These are phyloP conservation scores for Drosophila recens DNA, from an alignment of 2,888 invertebrate genomes.

Conservation along the genomic window DNA sequence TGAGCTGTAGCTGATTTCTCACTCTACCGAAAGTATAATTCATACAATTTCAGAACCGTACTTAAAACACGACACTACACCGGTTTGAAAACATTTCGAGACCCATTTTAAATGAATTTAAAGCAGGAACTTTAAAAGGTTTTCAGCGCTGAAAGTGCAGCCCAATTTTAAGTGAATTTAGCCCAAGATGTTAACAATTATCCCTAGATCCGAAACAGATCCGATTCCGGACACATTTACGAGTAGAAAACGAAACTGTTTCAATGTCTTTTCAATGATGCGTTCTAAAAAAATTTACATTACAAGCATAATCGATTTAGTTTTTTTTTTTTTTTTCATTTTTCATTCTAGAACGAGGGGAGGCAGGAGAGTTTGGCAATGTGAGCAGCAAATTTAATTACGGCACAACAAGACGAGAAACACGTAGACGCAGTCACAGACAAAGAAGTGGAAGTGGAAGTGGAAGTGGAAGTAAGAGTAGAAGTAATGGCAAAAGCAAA, in stretches of 20 bases:
- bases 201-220: background rate
- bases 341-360: background rate
- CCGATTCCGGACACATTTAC: background rate
- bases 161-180: background rate
- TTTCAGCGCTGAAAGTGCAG: background rate
- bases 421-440: slow-evolving; percentile 27
- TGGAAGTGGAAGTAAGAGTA: no score
- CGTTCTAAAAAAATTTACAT: slow-evolving; percentile 44
- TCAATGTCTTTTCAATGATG: background rate
- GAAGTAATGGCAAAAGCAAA: slow-evolving; percentile 17
- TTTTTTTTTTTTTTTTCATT: slow-evolving; percentile 32
- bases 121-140: background rate
- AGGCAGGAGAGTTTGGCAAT: background rate
- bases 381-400: slow-evolving; percentile 67
- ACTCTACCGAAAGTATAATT: no score
- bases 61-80: background rate
- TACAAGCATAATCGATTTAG: slow-evolving; percentile 59
- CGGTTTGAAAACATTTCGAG: background rate
- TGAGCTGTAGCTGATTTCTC: background rate
- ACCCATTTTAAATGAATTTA: background rate
- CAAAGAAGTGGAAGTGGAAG: slow-evolving; percentile 16
- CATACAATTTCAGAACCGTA: background rate
- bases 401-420: slow-evolving; percentile 45
- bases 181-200: background rate
- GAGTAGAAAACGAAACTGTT: background rate